Evolutionary conservation across 2,888 invertebrate genomes (phyloP).

Genomic region (Gymnocheta viridis): DNA sequence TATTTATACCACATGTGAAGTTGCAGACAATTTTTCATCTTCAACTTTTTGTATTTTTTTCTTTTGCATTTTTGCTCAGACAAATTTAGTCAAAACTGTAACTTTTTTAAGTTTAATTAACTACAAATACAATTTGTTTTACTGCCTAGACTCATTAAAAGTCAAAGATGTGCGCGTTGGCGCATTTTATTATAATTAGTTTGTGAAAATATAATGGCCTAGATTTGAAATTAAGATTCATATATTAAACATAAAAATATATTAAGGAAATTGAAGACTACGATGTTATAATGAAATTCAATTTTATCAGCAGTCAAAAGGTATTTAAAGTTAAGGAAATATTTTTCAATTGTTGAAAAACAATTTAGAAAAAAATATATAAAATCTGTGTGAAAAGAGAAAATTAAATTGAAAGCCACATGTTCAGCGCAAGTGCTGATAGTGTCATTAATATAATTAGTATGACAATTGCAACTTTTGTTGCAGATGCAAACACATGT

Average conservation of each 20-base stretch:
- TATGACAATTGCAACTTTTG: constrained; percentile 41
- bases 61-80: neutral
- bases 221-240: neutral
- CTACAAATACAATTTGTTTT: constrained; percentile 2
- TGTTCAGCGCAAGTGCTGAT: constrained; percentile 23
- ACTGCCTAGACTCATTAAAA: neutral
- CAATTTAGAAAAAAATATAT: neutral
- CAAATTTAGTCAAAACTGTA: neutral
- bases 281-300: neutral
- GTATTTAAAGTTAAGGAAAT: neutral
- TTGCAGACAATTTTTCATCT: neutral
- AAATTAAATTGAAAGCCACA: neutral
- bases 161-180: constrained; percentile 7
- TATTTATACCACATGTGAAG: constrained; percentile 2
- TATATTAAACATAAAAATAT: neutral
- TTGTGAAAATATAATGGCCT: neutral
- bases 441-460: constrained; percentile 15
- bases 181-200: constrained; percentile 4
- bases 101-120: constrained; percentile 6
- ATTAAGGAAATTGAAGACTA: neutral
- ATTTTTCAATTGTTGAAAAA: neutral
- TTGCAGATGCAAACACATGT: constrained; percentile 8
- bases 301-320: neutral
- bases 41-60: neutral
- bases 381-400: neutral